phyloP scores from a whole-genome alignment of 2,113 vertebrate species.

The Salvelinus sp. region DNA sequence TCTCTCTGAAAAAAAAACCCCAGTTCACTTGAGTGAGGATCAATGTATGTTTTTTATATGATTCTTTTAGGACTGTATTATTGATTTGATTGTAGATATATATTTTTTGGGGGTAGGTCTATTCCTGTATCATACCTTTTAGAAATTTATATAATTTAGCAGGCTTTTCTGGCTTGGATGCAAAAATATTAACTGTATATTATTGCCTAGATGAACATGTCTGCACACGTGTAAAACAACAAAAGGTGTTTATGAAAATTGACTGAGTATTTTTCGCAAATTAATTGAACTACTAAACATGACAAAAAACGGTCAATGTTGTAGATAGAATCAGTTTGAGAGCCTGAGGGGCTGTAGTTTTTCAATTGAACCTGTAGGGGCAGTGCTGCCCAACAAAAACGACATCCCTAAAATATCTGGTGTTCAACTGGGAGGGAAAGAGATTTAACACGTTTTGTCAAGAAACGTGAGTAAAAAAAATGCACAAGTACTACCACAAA shows the following conservation, averaged over 20 bases:
- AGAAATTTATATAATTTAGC: not conserved
- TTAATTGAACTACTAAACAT: not conserved
- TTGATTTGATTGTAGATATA: not conserved
- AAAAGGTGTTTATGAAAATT: not conserved
- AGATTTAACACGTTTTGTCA: not conserved
- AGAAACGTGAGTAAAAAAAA: not conserved
- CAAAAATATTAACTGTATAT: not conserved
- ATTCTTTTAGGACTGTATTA: not conserved
- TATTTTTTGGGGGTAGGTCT: not conserved
- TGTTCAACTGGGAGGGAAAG: not conserved
- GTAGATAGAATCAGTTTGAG: not conserved
- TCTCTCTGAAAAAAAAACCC: not conserved
- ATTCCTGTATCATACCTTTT: not conserved
- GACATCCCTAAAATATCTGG: not conserved
- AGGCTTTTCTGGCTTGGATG: not conserved
- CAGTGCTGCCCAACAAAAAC: constrained; percentile 45
- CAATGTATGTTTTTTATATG: not conserved
- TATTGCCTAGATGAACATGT: not conserved
- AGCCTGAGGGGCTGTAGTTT: not conserved
- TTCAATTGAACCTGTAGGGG: constrained; percentile 25
- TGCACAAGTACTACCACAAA: too few relatives aligned
- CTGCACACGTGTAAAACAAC: not conserved
- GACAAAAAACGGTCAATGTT: not conserved
- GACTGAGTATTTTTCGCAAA: not conserved
- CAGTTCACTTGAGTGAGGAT: not conserved